Conservation (phyloP, 2,113 vertebrate species). For the Tilapia sparmanii region DNA sequence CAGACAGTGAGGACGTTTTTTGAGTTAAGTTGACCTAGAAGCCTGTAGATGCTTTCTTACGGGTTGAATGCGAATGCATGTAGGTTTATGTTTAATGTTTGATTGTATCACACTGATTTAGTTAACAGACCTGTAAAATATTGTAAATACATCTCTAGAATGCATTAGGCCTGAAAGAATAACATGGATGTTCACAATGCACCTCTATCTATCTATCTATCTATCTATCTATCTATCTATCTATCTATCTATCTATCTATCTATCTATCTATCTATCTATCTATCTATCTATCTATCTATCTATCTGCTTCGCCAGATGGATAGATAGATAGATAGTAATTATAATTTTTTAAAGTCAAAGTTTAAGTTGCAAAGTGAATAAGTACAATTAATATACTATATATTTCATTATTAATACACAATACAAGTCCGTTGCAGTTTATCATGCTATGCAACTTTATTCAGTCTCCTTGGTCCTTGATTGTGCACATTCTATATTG, state of each 20-base stretch:
- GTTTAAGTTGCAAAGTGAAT: background rate
- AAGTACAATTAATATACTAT: background rate
- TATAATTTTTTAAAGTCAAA: background rate
- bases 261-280: background rate
- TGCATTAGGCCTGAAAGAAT: background rate
- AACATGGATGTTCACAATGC: background rate
- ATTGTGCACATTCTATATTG: background rate
- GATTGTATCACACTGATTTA: background rate
- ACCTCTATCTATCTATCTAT: background rate
- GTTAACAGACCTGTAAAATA: background rate
- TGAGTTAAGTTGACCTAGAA: background rate
- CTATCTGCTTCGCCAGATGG: background rate
- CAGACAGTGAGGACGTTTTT: slow-evolving; percentile 3
- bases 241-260: background rate
- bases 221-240: too few species aligned
- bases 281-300: background rate
- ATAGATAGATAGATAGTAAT: too few species aligned
- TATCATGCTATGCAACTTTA: background rate
- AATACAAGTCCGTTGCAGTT: background rate
- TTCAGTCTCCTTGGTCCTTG: background rate
- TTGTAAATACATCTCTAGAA: background rate
- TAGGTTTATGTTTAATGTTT: background rate
- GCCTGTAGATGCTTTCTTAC: background rate
- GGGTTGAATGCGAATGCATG: background rate
- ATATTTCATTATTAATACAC: background rate